phyloP scores from a whole-genome alignment of 2,888 invertebrate species.

The Ichneumon xanthorius region DNA sequence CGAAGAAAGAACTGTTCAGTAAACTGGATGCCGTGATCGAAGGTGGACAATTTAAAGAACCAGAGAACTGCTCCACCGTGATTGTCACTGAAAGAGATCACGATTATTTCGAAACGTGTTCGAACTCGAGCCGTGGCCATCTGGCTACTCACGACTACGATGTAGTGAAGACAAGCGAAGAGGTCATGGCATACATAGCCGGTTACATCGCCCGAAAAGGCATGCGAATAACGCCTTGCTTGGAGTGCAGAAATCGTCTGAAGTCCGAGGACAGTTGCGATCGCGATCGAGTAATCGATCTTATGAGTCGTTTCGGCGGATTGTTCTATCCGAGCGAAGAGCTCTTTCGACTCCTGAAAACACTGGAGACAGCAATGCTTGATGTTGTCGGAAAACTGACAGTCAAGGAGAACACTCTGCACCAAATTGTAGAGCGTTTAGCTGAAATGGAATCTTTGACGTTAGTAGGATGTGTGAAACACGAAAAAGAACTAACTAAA shows the following conservation, averaged over 20 bases:
- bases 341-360: slow-evolving; percentile 51
- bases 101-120: too few relatives aligned
- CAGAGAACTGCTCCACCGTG: slow-evolving; percentile 14
- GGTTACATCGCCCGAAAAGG: too few relatives aligned
- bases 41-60: too few relatives aligned
- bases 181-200: too few relatives aligned
- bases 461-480: slow-evolving; percentile 54
- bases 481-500: slow-evolving; percentile 50
- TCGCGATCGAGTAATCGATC: slow-evolving; percentile 43
- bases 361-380: slow-evolving; percentile 46
- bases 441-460: slow-evolving; percentile 20
- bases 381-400: slow-evolving; percentile 41
- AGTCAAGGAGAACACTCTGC: slow-evolving; percentile 38
- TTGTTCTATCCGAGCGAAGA: slow-evolving; percentile 57
- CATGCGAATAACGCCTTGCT: too few relatives aligned
- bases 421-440: slow-evolving; percentile 40
- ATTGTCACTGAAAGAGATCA: slow-evolving; percentile 26
- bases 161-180: too few relatives aligned
- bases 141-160: too few relatives aligned
- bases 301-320: slow-evolving; percentile 47
- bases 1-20: too few relatives aligned
- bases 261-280: slow-evolving; percentile 46
- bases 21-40: too few relatives aligned
- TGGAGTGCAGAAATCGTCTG: too few relatives aligned
- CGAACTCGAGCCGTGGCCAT: too few relatives aligned